These are phyloP conservation scores for Melanotaenia trifasciata DNA, from an alignment of 2,797 vertebrate species.

Conservation along the genomic window DNA sequence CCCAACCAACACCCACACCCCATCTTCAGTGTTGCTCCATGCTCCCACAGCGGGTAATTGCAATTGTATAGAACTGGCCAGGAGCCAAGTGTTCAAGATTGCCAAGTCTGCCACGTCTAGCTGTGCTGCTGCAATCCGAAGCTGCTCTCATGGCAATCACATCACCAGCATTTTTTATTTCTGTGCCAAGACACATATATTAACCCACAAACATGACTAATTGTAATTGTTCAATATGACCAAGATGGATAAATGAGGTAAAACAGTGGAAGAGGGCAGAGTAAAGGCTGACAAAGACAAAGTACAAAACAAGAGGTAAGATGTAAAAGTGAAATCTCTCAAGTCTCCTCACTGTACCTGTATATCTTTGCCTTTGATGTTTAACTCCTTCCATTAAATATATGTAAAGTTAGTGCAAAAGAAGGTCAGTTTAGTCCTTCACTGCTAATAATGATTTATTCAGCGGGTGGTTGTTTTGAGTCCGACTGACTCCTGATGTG, in stretches of 20 bases:
- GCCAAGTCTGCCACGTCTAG: constrained; percentile 67
- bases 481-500: constrained; percentile 15
- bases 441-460: constrained; percentile 20
- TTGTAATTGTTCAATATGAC: constrained; percentile 28
- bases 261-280: not conserved
- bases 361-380: not conserved
- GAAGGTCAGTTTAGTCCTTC: constrained; percentile 10
- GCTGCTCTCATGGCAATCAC: constrained; percentile 58
- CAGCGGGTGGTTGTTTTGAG: constrained; percentile 32
- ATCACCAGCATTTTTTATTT: constrained; percentile 42
- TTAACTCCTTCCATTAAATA: constrained; percentile 11
- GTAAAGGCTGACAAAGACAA: not conserved
- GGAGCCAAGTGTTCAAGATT: constrained; percentile 55
- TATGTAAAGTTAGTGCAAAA: not conserved
- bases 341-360: constrained; percentile 12
- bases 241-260: constrained; percentile 2
- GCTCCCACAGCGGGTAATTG: constrained; percentile 62
- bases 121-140: constrained; percentile 68
- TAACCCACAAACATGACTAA: not conserved
- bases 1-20: constrained; percentile 39
- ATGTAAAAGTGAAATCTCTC: not conserved
- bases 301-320: not conserved
- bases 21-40: constrained; percentile 45
- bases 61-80: constrained; percentile 70
- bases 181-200: constrained; percentile 26